Base-by-base conservation (phyloP, 1,140 invertebrate species). In the Neodiprion fabricii region DNA sequence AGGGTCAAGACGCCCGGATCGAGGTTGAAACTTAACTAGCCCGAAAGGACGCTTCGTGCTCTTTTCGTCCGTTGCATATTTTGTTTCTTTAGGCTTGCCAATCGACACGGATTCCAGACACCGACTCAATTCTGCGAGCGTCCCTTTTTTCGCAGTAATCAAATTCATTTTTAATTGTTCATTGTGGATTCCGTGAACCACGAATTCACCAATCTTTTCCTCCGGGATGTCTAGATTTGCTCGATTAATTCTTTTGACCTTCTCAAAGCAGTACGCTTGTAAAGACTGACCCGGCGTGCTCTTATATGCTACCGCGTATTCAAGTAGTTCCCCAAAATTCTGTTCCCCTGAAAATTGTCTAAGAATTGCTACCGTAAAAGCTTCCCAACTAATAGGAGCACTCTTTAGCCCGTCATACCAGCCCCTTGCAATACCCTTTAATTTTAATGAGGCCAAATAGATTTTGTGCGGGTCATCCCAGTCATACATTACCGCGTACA, bases 401-500 rank as follows among this genome's bases (percentile, higher is more conserved):
- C 28, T 66, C 14, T 70, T 14, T 68, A 76, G 48, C 67, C 47
- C 75, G 17, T n/a, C 53, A 48, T 74, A 71, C 75, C 75, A 76
- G 7, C 68, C 14, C 70, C 65, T 73, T n/a, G 75, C 75, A 11
- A 53, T 53, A 8, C 75, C 75, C 10, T 49, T 12, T 48, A 76
- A 48, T 61, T 70, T 73, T n/a, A 47, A 76, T 21, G 11, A 21
- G 10, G 48, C 75, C n/a, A 76, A 47, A 17, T 74, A 73, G 17
- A 76, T 21, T 21, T 50, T 76, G 9, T 10, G 23, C 67, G n/a
- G 67, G 5, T 73, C 75, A 49, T 76, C 75, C 75, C 75, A 76
- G 10, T 61, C 72, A 61, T 76, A 76, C 67, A 76, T 48, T 0
- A 12, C 23, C 11, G 48, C 72, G 23, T 40, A 23, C 9, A 17